Percentiles rank a stretch among this genome's conserved stretches.
These are phyloP conservation scores for Iguana delicatissima DNA, from an alignment of 2,797 vertebrate species.

Conservation along the genomic window DNA sequence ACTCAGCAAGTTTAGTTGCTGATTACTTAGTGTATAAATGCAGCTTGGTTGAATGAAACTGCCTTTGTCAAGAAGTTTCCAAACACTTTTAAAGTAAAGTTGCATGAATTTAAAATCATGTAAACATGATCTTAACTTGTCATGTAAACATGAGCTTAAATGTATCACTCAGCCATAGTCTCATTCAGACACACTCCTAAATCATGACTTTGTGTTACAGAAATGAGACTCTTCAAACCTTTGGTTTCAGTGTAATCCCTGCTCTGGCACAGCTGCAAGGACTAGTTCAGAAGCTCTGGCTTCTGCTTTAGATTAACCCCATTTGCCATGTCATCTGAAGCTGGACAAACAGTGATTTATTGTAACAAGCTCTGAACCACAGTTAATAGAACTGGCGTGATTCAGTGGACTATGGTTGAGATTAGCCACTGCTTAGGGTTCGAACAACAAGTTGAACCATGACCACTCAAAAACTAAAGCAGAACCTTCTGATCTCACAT, in stretches of 20 bases:
- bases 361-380: background rate
- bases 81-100: background rate
- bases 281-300: background rate
- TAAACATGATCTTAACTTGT: background rate
- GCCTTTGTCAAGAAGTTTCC: background rate
- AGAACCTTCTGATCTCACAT: background rate
- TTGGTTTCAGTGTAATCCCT: background rate
- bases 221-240: background rate
- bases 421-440: background rate
- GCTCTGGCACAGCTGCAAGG: background rate
- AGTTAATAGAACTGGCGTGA: background rate
- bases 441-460: background rate
- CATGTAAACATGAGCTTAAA: background rate
- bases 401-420: background rate
- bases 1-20: background rate
- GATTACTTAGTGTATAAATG: constrained; percentile 55
- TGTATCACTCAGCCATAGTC: background rate
- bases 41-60: constrained; percentile 32
- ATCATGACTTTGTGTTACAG: background rate
- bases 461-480: background rate
- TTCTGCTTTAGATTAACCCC: too few species aligned
- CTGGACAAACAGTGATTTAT: background rate
- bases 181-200: too few species aligned
- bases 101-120: constrained; percentile 25
- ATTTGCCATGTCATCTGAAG: background rate